A percentile compares a stretch with the other conserved stretches of the same genome.
phyloP scores from a whole-genome alignment of 92 coral and sea anemone genomes.

The Plumapathes pennacea region DNA sequence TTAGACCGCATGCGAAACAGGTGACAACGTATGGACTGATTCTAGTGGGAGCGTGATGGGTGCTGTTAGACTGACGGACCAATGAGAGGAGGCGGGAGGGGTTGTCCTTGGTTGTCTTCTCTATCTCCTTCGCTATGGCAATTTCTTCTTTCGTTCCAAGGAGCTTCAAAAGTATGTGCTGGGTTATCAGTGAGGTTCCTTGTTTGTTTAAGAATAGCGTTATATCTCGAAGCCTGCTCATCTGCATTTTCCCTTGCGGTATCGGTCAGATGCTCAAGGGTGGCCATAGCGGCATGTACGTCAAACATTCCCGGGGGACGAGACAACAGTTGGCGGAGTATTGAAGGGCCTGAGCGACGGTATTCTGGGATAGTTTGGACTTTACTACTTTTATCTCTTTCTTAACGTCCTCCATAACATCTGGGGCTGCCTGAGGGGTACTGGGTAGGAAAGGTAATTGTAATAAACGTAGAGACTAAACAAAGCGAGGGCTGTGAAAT shows the following conservation, averaged over 20 bases:
- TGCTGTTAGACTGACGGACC: not conserved
- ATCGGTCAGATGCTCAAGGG: slow-evolving; percentile 38
- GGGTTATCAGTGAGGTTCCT: slow-evolving; percentile 29
- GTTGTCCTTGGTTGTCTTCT: slow-evolving; percentile 5
- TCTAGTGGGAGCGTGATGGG: not conserved
- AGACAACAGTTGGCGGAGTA: slow-evolving; percentile 9
- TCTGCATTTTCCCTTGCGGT: slow-evolving; percentile 17
- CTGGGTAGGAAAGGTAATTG: not conserved
- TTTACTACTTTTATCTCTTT: slow-evolving; percentile 12
- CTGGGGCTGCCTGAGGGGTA: not conserved
- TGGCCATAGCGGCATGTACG: slow-evolving; percentile 29
- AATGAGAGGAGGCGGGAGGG: not conserved
- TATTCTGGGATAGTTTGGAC: slow-evolving; percentile 3
- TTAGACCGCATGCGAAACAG: slow-evolving; percentile 2
- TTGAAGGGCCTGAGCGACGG: slow-evolving; percentile 17
- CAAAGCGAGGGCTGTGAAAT: not conserved
- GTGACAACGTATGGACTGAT: not conserved
- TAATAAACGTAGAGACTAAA: too few species aligned
- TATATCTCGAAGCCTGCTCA: slow-evolving; percentile 2
- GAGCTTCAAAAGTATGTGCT: slow-evolving; percentile 10
- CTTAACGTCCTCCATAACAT: slow-evolving; percentile 7
- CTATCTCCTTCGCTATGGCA: slow-evolving; percentile 27
- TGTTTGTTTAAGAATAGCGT: slow-evolving; percentile 23
- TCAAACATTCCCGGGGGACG: slow-evolving; percentile 21
- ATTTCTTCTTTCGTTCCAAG: slow-evolving; percentile 45